Conservation (phyloP, 2,797 vertebrate genomes). For the Molossus alvarezi region DNA sequence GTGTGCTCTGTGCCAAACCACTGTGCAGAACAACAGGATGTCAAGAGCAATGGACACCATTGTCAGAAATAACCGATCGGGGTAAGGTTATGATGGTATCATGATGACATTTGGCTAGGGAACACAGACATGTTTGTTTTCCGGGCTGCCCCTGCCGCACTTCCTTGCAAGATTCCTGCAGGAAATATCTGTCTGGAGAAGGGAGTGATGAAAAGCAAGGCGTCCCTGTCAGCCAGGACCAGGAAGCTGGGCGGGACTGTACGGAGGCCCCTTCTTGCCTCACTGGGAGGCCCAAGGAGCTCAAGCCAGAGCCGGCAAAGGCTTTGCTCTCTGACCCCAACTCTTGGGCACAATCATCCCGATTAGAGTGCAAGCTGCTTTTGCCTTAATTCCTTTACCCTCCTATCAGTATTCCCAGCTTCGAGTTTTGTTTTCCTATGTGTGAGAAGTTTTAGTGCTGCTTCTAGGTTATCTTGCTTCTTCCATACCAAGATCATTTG, state of each 20-base stretch:
- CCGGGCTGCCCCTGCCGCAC: not conserved
- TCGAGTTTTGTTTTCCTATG: not conserved
- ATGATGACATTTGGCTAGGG: not conserved
- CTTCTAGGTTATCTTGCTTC: slow-evolving; percentile 25
- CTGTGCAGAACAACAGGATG: not conserved
- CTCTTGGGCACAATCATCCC: not conserved
- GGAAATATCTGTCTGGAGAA: not conserved
- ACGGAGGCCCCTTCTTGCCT: not conserved
- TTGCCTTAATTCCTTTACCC: not conserved
- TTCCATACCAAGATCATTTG: not conserved
- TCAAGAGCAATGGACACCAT: not conserved
- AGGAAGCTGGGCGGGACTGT: not conserved
- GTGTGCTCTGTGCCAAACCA: not conserved
- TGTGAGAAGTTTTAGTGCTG: not conserved
- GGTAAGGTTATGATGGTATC: not conserved
- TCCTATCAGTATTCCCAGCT: not conserved
- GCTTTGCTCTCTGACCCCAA: not conserved
- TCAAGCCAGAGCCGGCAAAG: not conserved
- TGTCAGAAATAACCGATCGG: not conserved
- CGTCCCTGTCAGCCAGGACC: not conserved
- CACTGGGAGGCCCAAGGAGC: not conserved
- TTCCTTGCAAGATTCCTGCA: not conserved
- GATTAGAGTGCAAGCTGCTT: not conserved
- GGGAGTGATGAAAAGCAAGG: not conserved
- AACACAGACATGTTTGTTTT: not conserved